A percentile compares a stretch with the other conserved stretches of the same genome.
Evolutionary conservation across 2,888 invertebrate species (phyloP).

Genomic region (Dastarcus helophoroides): DNA sequence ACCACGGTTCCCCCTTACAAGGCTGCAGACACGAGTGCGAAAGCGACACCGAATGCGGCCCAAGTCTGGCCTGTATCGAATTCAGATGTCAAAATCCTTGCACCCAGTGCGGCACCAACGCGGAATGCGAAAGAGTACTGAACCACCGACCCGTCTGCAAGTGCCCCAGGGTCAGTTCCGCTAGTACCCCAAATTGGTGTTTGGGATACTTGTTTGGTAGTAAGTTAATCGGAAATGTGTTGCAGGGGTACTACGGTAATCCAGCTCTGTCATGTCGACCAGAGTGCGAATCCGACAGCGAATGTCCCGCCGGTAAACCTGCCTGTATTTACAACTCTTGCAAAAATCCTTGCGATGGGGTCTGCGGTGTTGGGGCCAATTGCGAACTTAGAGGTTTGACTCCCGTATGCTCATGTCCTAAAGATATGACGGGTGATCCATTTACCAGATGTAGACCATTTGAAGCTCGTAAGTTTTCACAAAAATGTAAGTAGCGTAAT

Average conservation of each 20-base stretch:
- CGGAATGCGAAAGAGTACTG: constrained; percentile 62
- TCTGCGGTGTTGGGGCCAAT: constrained; percentile 69
- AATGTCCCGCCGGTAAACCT: constrained; percentile 66
- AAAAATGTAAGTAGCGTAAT: too few species aligned
- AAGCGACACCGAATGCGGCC: constrained; percentile 59
- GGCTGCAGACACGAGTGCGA: constrained; percentile 81
- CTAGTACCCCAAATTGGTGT: neutral
- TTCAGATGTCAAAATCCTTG: constrained; percentile 71
- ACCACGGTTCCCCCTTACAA: constrained; percentile 60
- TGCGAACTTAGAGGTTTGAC: constrained; percentile 68
- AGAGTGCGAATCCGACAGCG: constrained; percentile 67
- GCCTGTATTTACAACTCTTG: constrained; percentile 75
- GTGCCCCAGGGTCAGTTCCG: constrained; percentile 55
- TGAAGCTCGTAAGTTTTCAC: constrained; percentile 52
- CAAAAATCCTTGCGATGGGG: constrained; percentile 70
- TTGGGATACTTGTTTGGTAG: too few species aligned
- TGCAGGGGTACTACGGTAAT: constrained; percentile 65
- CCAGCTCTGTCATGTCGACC: constrained; percentile 65
- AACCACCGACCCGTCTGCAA: constrained; percentile 68
- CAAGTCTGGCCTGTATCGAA: constrained; percentile 58
- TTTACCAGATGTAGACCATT: constrained; percentile 72
- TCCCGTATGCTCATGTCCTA: constrained; percentile 77
- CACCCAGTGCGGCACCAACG: constrained; percentile 62
- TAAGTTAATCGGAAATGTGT: too few species aligned
- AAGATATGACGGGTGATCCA: constrained; percentile 79